These are phyloP conservation scores for Forpus xanthops DNA, from an alignment of 2,797 vertebrate species.

Conservation along the genomic window DNA sequence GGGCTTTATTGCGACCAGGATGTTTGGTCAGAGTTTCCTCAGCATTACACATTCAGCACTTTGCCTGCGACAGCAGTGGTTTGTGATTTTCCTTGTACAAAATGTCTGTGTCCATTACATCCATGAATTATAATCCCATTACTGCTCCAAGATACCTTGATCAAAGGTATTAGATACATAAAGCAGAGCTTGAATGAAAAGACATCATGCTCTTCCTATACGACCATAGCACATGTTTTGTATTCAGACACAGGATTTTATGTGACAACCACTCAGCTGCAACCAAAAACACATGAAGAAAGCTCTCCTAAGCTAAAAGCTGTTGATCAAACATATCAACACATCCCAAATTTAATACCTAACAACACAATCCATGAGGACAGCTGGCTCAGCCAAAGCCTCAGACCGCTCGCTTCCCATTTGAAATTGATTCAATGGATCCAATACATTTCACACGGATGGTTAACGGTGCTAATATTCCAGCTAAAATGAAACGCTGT, in stretches of 20 bases:
- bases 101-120: neutral
- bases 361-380: neutral
- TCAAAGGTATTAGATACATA: neutral
- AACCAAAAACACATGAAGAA: neutral
- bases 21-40: neutral
- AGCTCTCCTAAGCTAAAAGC: neutral
- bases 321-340: neutral
- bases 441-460: neutral
- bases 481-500: neutral
- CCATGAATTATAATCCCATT: neutral
- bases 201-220: neutral
- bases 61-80: neutral
- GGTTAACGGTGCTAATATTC: constrained; percentile 44
- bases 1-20: neutral
- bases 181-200: neutral
- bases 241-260: neutral
- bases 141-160: neutral
- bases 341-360: neutral
- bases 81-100: neutral
- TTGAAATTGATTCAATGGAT: constrained; percentile 21
- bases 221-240: neutral
- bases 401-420: neutral
- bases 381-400: neutral
- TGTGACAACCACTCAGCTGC: neutral
- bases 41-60: neutral